Conservation (phyloP, 1,140 invertebrate species). For the Ridgeia piscesae region DNA sequence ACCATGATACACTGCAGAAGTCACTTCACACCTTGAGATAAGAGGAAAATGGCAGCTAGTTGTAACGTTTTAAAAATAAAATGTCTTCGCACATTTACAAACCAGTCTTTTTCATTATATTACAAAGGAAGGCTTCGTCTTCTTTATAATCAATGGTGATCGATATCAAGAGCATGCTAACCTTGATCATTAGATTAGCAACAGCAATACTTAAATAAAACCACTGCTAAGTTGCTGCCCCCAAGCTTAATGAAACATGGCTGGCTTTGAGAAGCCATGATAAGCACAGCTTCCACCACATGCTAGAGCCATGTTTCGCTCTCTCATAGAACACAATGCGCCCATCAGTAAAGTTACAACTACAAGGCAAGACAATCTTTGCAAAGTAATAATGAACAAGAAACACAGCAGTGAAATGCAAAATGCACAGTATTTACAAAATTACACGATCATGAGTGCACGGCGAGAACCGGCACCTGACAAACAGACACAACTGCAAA, state of each 20-base stretch:
- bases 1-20: background rate
- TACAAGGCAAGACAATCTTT: slow-evolving; percentile 5
- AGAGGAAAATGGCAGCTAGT: background rate
- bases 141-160: background rate
- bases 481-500: background rate
- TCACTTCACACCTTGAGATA: background rate
- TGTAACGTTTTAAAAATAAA: background rate
- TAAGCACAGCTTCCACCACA: background rate
- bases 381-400: slow-evolving; percentile 1
- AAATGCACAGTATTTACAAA: background rate
- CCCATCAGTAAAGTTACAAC: background rate
- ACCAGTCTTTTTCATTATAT: background rate
- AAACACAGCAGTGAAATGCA: background rate
- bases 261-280: background rate
- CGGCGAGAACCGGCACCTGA: background rate
- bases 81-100: background rate
- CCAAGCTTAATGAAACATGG: background rate
- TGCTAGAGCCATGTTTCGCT: background rate
- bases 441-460: background rate
- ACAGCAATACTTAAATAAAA: background rate
- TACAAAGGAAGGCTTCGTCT: background rate
- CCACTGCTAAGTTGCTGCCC: background rate
- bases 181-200: background rate
- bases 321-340: background rate
- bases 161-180: background rate